A percentile compares a stretch with the other conserved stretches of the same genome.
phyloP scores from a whole-genome alignment of 2,113 vertebrate species.

The Ariopsis seemanni region DNA sequence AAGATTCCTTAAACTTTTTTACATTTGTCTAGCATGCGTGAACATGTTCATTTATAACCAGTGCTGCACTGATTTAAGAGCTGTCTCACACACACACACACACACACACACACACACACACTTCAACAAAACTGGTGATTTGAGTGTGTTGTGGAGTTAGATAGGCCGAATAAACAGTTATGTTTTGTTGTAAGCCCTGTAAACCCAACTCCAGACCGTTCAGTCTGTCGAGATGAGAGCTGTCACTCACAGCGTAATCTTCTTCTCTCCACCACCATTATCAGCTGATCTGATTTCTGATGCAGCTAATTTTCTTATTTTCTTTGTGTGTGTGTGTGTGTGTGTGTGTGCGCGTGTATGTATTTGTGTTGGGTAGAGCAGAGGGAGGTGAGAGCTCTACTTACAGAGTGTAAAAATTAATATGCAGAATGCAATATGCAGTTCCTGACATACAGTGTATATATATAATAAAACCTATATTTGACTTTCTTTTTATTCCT shows the following conservation, averaged over 20 bases:
- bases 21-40: background rate
- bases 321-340: slow-evolving; percentile 30
- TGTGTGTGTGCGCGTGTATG: slow-evolving; percentile 17
- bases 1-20: background rate
- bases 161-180: slow-evolving; percentile 63
- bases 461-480: background rate
- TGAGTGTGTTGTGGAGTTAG: slow-evolving; percentile 34
- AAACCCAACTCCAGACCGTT: slow-evolving; percentile 65
- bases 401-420: background rate
- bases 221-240: slow-evolving; percentile 71
- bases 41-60: background rate
- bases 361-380: background rate
- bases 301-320: slow-evolving; percentile 75
- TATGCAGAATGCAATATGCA: background rate
- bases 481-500: background rate
- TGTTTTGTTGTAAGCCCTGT: slow-evolving; percentile 68
- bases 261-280: slow-evolving; percentile 72
- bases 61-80: background rate
- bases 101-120: slow-evolving; percentile 23
- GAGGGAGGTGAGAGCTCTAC: background rate
- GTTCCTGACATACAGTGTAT: background rate
- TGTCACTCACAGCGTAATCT: slow-evolving; percentile 75
- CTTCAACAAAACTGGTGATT: slow-evolving; percentile 1
- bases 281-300: slow-evolving; percentile 78
- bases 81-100: background rate